Percentiles rank a stretch among this genome's conserved stretches.
These are phyloP conservation scores for Solea solea DNA, from an alignment of 2,113 vertebrate species.

Conservation along the genomic window DNA sequence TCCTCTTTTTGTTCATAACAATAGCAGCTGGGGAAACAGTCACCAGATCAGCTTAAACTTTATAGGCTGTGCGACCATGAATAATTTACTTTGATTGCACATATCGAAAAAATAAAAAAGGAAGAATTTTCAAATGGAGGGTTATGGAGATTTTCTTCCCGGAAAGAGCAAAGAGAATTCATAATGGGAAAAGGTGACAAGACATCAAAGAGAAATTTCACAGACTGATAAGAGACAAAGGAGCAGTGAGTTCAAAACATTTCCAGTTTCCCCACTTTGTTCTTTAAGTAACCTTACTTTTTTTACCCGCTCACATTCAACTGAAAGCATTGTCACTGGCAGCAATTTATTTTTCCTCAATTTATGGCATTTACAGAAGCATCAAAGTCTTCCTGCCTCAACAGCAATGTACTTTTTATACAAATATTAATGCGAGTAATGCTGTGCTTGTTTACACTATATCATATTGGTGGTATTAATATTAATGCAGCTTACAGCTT, in stretches of 20 bases:
- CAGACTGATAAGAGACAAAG: constrained; percentile 78
- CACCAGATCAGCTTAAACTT: constrained; percentile 67
- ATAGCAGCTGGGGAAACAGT: constrained; percentile 67
- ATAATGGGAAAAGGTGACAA: constrained; percentile 73
- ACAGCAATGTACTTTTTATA: too few species aligned
- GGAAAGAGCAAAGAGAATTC: constrained; percentile 78
- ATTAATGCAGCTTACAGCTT: too few species aligned
- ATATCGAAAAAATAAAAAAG: constrained; percentile 56
- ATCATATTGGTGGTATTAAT: too few species aligned
- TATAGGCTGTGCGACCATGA: constrained; percentile 61
- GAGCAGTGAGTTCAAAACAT: constrained; percentile 72
- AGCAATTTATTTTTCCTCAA: constrained; percentile 20
- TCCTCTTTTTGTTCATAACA: constrained; percentile 70
- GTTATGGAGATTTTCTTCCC: constrained; percentile 61
- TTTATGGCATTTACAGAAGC: constrained; percentile 24
- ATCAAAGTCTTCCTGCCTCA: constrained; percentile 10
- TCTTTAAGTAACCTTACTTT: constrained; percentile 55
- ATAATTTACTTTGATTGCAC: constrained; percentile 77
- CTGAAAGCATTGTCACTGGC: neutral
- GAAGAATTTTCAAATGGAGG: constrained; percentile 44
- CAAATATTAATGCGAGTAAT: too few species aligned
- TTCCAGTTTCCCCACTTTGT: constrained; percentile 53
- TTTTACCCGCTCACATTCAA: constrained; percentile 44
- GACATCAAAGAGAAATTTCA: constrained; percentile 78
- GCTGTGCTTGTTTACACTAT: too few species aligned